phyloP scores from a whole-genome alignment of 2,797 vertebrate genomes.

The Apodemus agrarius region DNA sequence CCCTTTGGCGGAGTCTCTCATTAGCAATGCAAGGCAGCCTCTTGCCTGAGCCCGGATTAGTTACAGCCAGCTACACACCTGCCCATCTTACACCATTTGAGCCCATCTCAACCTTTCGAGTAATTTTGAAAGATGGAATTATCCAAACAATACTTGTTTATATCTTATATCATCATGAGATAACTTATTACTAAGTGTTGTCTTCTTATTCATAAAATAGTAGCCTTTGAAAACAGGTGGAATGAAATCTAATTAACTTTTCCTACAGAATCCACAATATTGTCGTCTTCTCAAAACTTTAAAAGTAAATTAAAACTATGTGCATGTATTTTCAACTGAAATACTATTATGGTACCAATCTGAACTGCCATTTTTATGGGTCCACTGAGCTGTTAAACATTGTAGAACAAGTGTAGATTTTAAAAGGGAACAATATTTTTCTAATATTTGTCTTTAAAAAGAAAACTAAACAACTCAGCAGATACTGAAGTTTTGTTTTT shows the following conservation, averaged over 20 bases:
- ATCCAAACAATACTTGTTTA: conserved; percentile 49
- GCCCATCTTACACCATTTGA: conserved; percentile 73
- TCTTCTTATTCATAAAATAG: conserved; percentile 58
- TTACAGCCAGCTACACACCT: conserved; percentile 85
- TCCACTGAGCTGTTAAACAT: conserved; percentile 24
- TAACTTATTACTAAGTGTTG: conserved; percentile 31
- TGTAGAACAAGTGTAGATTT: not conserved
- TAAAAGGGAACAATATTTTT: not conserved
- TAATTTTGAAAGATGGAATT: conserved; percentile 73
- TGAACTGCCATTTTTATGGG: not conserved
- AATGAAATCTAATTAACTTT: conserved; percentile 27
- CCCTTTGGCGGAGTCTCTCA: conserved; percentile 84
- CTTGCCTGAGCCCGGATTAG: conserved; percentile 86
- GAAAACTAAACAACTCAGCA: not conserved
- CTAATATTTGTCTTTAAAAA: conserved; percentile 44
- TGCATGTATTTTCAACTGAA: conserved; percentile 23
- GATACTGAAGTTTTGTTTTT: not conserved
- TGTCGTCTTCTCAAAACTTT: conserved; percentile 25
- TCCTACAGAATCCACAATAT: conserved; percentile 1
- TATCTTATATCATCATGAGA: conserved; percentile 62
- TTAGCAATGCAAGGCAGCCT: conserved; percentile 88
- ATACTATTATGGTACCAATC: not conserved
- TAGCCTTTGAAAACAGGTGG: conserved; percentile 38
- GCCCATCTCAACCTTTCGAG: conserved; percentile 81
- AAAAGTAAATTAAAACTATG: conserved; percentile 18